Conservation (phyloP, 2,113 vertebrate species). For the Pseudorectes ferrugineus region DNA sequence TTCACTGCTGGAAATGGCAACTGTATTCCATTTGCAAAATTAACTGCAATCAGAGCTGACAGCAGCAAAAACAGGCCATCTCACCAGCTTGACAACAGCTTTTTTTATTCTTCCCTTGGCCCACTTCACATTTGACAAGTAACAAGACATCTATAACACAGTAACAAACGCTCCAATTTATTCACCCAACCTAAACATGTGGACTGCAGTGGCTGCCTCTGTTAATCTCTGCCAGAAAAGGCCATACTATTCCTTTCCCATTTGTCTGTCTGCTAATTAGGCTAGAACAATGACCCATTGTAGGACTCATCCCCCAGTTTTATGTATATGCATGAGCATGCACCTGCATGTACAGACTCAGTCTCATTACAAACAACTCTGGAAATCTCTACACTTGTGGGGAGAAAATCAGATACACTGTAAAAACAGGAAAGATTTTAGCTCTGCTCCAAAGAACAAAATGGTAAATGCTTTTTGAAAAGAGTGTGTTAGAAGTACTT, state of each 20-base stretch:
- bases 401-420: not conserved
- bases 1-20: conserved; percentile 65
- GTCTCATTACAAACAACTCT: not conserved
- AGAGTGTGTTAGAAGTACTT: not conserved
- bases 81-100: conserved; percentile 44
- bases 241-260: conserved; percentile 17
- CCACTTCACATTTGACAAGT: conserved; percentile 76
- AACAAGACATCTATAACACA: conserved; percentile 68
- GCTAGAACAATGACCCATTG: conserved; percentile 72
- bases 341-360: not conserved
- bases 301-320: not conserved
- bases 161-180: conserved; percentile 82
- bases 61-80: conserved; percentile 28
- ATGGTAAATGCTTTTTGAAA: not conserved
- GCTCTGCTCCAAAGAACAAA: not conserved
- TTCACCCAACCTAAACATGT: conserved; percentile 77
- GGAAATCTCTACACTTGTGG: not conserved
- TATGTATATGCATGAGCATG: not conserved
- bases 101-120: conserved; percentile 68
- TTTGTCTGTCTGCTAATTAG: conserved; percentile 58
- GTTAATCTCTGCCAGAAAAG: conserved; percentile 61
- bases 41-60: conserved; percentile 66
- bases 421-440: not conserved
- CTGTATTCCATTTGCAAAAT: conserved; percentile 63
- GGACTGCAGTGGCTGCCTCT: conserved; percentile 42